Conservation (phyloP, 1,140 invertebrate genomes). For the Lethocerus indicus region DNA sequence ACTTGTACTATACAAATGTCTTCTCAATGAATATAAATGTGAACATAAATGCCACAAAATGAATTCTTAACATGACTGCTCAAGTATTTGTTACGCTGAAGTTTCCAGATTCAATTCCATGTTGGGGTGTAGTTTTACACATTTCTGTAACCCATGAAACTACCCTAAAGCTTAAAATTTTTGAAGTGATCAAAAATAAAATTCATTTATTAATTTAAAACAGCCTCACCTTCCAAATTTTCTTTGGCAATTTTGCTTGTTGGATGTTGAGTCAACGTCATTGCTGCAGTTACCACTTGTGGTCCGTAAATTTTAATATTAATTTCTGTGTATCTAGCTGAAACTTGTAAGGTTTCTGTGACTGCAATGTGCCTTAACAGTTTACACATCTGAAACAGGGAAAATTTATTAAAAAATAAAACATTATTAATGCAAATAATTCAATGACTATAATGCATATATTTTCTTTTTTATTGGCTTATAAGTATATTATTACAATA, state of each 20-base stretch:
- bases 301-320: conserved; percentile 86
- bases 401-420: neutral
- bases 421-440: neutral
- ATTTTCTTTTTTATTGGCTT: neutral
- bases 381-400: conserved; percentile 68
- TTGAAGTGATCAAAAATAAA: too few relatives aligned
- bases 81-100: too few relatives aligned
- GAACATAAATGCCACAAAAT: too few relatives aligned
- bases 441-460: neutral
- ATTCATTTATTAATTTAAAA: too few relatives aligned
- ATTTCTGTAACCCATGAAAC: too few relatives aligned
- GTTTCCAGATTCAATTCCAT: too few relatives aligned
- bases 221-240: conserved; percentile 75
- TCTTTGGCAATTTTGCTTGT: conserved; percentile 90
- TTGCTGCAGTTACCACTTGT: conserved; percentile 83
- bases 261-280: conserved; percentile 79
- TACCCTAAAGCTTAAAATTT: too few relatives aligned
- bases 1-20: too few relatives aligned
- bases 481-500: neutral
- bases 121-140: too few relatives aligned
- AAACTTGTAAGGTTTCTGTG: conserved; percentile 85
- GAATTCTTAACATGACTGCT: too few relatives aligned
- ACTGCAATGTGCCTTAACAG: conserved; percentile 86
- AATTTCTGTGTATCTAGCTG: conserved; percentile 88
- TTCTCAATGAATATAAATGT: too few relatives aligned